These are phyloP conservation scores for Megaceryle maxima DNA, from an alignment of 2,113 vertebrate species.

Conservation along the genomic window DNA sequence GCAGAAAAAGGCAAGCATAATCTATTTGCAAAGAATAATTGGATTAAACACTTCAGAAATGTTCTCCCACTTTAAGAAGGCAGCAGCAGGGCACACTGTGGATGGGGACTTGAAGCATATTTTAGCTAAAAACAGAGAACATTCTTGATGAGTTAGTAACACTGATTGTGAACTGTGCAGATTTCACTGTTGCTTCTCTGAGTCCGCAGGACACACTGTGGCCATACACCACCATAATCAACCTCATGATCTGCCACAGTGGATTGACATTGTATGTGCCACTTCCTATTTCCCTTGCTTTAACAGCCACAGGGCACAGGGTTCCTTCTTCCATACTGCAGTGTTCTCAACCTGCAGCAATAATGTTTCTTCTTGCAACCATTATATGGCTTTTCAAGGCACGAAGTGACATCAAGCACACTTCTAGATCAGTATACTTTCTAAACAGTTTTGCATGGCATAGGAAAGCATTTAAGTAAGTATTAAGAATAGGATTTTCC, in stretches of 20 bases:
- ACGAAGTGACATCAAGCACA: neutral
- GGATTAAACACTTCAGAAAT: neutral
- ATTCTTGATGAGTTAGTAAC: neutral
- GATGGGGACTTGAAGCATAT: neutral
- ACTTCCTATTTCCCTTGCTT: neutral
- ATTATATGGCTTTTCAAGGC: neutral
- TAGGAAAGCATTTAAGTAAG: neutral
- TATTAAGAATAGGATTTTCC: neutral
- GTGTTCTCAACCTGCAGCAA: neutral
- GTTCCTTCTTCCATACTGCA: neutral
- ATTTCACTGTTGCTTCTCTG: neutral
- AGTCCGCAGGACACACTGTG: accelerated
- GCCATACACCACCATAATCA: neutral
- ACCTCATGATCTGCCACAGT: neutral
- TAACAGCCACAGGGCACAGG: neutral
- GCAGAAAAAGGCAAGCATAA: neutral
- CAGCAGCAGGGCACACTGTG: accelerated
- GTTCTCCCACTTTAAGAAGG: neutral
- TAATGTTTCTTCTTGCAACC: neutral
- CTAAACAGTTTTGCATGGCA: neutral
- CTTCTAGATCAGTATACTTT: neutral
- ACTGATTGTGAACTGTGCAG: neutral
- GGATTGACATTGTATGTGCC: neutral
- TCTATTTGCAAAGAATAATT: neutral
- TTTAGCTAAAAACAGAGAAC: neutral